Conservation (phyloP, 2,113 vertebrate species). For the Podarcis cretensis region DNA sequence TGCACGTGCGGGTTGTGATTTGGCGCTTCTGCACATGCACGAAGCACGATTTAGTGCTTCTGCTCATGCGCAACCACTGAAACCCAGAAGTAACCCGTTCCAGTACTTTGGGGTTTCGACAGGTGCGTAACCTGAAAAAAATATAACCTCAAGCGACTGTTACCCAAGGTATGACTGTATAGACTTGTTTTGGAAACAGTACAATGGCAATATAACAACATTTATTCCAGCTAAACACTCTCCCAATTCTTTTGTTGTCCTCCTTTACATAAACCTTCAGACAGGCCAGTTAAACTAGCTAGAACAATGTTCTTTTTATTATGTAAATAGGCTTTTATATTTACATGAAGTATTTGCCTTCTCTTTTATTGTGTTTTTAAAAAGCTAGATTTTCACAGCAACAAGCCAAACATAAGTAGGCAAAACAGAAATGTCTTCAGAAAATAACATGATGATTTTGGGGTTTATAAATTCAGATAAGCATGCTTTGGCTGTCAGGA, state of each 20-base stretch:
- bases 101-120: no score
- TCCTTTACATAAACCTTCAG: background rate
- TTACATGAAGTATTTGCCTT: conserved; percentile 16
- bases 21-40: no score
- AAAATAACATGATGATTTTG: background rate
- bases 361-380: background rate
- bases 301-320: conserved; percentile 15
- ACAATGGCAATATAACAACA: conserved; percentile 35
- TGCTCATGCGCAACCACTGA: no score
- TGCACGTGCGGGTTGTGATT: no score
- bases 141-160: no score
- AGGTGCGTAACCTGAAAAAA: no score
- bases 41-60: no score
- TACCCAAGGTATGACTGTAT: background rate
- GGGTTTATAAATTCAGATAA: conserved; percentile 14
- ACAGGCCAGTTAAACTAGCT: conserved; percentile 19
- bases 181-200: background rate
- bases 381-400: background rate
- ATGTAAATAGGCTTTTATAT: background rate
- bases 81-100: no score
- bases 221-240: conserved; percentile 42
- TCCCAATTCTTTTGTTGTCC: conserved; percentile 43
- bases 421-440: background rate
- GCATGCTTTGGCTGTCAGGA: background rate
- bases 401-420: background rate